A percentile compares a stretch with the other conserved stretches of the same genome.
phyloP scores from a whole-genome alignment of 2,113 vertebrate species.

The Solea solea region DNA sequence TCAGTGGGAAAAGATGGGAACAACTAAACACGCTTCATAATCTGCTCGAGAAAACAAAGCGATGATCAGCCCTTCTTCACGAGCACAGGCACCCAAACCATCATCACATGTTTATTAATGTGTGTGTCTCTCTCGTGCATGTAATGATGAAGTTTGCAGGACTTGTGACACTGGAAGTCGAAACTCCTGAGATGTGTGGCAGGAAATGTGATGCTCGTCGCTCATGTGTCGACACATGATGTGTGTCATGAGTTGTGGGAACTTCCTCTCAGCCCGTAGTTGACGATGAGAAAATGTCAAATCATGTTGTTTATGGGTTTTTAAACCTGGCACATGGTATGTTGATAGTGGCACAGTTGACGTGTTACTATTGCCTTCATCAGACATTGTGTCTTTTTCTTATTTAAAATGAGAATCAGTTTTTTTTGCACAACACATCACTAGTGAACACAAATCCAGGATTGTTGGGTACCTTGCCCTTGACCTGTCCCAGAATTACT shows the following conservation, averaged over 20 bases:
- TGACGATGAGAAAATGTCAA: neutral
- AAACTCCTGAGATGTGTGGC: conserved; percentile 48
- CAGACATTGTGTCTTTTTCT: neutral
- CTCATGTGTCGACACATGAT: conserved; percentile 57
- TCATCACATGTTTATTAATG: conserved; percentile 4
- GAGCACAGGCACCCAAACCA: neutral
- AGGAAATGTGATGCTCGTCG: conserved; percentile 60
- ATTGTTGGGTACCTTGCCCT: no score
- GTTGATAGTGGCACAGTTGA: neutral
- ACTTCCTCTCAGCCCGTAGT: conserved; percentile 57
- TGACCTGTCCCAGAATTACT: no score
- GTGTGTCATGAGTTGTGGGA: conserved; percentile 55
- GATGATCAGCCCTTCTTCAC: neutral
- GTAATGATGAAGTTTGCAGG: neutral
- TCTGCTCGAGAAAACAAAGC: neutral
- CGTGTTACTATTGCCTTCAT: neutral
- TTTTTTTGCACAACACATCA: no score
- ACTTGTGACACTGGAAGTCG: conserved; percentile 62
- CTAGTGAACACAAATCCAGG: no score
- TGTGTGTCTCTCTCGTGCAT: no score
- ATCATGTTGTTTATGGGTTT: neutral
- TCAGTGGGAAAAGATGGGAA: neutral
- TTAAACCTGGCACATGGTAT: neutral
- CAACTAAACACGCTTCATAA: neutral
- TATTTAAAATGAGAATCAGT: no score